Conservation (phyloP, 2,797 vertebrate species). For the Halcyon badia region DNA sequence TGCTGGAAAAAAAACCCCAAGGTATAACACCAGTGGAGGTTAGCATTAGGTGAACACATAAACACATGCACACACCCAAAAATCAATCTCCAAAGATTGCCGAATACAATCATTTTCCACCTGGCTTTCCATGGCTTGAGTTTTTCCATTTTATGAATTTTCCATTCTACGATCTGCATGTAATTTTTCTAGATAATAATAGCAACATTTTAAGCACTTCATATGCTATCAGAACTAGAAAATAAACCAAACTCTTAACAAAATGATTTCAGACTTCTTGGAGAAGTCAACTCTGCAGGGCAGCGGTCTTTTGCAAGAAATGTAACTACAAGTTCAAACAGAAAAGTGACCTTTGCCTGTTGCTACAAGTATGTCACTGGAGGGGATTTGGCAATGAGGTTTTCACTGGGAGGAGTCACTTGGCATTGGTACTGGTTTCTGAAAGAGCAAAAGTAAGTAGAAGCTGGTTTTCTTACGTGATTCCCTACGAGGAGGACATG, state of each 20-base stretch:
- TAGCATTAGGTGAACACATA: neutral
- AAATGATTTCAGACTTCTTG: neutral
- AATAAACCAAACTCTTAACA: neutral
- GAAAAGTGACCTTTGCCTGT: conserved; percentile 63
- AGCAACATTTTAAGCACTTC: neutral
- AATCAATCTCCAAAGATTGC: neutral
- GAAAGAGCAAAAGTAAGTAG: conserved; percentile 32
- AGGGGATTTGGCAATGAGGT: conserved; percentile 48
- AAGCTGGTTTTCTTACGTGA: conserved; percentile 25
- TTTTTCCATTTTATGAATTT: neutral
- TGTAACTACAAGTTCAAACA: conserved; percentile 54
- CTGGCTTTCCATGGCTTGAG: neutral
- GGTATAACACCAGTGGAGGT: neutral
- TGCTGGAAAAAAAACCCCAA: neutral
- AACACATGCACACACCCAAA: neutral
- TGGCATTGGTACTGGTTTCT: conserved; percentile 26
- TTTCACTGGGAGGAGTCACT: conserved; percentile 51
- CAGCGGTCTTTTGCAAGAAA: conserved; percentile 40
- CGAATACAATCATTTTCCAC: neutral
- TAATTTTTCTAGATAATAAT: neutral
- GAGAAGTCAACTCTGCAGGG: conserved; percentile 22
- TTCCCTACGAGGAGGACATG: neutral
- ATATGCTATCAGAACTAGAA: neutral
- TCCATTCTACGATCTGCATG: neutral
- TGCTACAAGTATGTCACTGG: conserved; percentile 41